phyloP scores from a whole-genome alignment of 2,797 vertebrate genomes.

The Semaprochilodus insignis region DNA sequence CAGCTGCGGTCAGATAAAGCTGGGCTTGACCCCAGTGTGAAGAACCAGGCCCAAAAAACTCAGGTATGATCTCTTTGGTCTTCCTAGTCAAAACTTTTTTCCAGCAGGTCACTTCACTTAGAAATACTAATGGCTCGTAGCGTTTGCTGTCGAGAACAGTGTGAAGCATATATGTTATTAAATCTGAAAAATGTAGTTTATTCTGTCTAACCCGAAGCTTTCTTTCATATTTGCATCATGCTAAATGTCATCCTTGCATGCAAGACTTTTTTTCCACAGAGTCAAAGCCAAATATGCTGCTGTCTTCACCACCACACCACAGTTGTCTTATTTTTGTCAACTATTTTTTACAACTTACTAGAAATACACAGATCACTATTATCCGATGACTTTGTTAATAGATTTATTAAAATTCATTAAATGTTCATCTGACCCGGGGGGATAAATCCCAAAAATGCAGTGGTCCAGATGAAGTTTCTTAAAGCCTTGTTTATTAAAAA shows the following conservation, averaged over 20 bases:
- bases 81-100: not conserved
- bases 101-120: not conserved
- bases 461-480: too few relatives aligned
- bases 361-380: too few relatives aligned
- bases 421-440: too few relatives aligned
- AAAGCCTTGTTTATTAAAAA: too few relatives aligned
- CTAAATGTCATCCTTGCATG: not conserved
- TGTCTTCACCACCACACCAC: too few relatives aligned
- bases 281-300: too few relatives aligned
- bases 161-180: not conserved
- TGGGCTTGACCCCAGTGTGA: slow-evolving; percentile 75
- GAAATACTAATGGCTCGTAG: not conserved
- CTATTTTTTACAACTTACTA: too few relatives aligned
- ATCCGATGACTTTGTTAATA: too few relatives aligned
- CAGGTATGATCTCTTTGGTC: slow-evolving; percentile 77
- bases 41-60: slow-evolving; percentile 77
- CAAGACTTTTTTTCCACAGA: not conserved
- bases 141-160: slow-evolving; percentile 10
- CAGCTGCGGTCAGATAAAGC: slow-evolving; percentile 74
- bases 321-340: too few relatives aligned
- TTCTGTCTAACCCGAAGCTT: not conserved
- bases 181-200: slow-evolving; percentile 16
- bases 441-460: too few relatives aligned
- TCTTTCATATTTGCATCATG: not conserved
- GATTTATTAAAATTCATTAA: too few relatives aligned